These are phyloP conservation scores for Cryptophagus acutangulus DNA, from an alignment of 2,888 invertebrate species.

Conservation along the genomic window DNA sequence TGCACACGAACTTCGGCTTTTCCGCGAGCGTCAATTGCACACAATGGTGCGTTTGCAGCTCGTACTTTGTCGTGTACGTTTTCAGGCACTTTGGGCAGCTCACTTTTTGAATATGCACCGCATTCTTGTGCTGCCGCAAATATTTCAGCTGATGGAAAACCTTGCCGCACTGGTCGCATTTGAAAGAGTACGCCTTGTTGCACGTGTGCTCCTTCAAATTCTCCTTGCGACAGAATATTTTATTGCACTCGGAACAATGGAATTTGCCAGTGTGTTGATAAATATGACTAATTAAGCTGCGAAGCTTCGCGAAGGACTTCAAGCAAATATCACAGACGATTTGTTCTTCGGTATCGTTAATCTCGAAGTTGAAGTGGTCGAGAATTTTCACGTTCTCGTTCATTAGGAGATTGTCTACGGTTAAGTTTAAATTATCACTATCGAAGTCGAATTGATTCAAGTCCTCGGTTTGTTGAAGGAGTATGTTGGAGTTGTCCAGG, in stretches of 20 bases:
- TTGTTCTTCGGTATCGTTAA: constrained; percentile 31
- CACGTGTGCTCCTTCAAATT: constrained; percentile 41
- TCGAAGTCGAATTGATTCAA: constrained; percentile 29
- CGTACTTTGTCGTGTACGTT: constrained; percentile 30
- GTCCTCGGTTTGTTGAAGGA: constrained; percentile 31
- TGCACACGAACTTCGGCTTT: constrained; percentile 32
- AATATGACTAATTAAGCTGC: constrained; percentile 45
- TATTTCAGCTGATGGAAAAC: constrained; percentile 48
- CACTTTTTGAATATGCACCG: constrained; percentile 36
- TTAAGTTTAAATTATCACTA: constrained; percentile 30
- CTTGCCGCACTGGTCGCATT: constrained; percentile 36
- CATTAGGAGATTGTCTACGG: constrained; percentile 35
- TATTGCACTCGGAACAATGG: constrained; percentile 47
- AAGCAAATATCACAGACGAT: constrained; percentile 43
- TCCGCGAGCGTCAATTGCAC: constrained; percentile 22
- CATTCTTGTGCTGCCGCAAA: constrained; percentile 46
- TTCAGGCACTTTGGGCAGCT: constrained; percentile 34
- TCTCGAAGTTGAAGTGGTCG: constrained; percentile 37
- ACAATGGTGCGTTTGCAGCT: constrained; percentile 35
- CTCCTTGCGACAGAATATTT: constrained; percentile 49
- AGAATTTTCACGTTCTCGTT: constrained; percentile 36
- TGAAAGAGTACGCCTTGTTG: too few species aligned
- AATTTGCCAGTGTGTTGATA: constrained; percentile 51
- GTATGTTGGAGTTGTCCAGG: constrained; percentile 37
- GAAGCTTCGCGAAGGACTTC: constrained; percentile 35